Evolutionary conservation across 2,113 vertebrate genomes (phyloP).

Genomic region (Phyllopteryx taeniolatus): DNA sequence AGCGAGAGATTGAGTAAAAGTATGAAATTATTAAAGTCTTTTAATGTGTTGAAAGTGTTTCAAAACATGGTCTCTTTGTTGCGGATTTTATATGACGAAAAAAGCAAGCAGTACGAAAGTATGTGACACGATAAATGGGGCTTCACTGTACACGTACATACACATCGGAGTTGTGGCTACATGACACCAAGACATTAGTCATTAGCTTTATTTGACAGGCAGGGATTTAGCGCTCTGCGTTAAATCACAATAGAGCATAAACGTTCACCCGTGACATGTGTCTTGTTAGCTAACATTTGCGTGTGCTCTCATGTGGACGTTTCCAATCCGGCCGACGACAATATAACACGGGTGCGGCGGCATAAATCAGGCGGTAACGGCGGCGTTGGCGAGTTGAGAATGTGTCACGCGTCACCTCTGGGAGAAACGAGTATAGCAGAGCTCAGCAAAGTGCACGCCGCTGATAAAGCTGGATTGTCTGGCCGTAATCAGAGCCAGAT

Average conservation of each 20-base stretch:
- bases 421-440: conserved; percentile 55
- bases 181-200: conserved; percentile 76
- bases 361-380: conserved; percentile 58
- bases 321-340: conserved; percentile 8
- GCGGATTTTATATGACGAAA: too few species aligned
- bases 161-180: conserved; percentile 65
- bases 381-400: conserved; percentile 63
- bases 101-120: not conserved
- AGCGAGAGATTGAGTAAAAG: not conserved
- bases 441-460: conserved; percentile 63
- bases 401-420: conserved; percentile 67
- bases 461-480: conserved; percentile 77
- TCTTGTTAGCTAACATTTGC: conserved; percentile 13
- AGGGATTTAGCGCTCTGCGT: conserved; percentile 72
- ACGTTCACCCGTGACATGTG: conserved; percentile 10
- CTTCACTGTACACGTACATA: conserved; percentile 12
- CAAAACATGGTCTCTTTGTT: not conserved
- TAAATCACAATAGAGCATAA: conserved; percentile 42
- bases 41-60: not conserved
- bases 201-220: conserved; percentile 73
- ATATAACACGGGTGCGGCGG: conserved; percentile 16
- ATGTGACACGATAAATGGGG: not conserved
- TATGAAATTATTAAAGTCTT: not conserved
- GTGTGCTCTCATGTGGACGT: not conserved
- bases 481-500: conserved; percentile 77